Conservation (phyloP, 2,113 vertebrate genomes). For the Heterotis niloticus region DNA sequence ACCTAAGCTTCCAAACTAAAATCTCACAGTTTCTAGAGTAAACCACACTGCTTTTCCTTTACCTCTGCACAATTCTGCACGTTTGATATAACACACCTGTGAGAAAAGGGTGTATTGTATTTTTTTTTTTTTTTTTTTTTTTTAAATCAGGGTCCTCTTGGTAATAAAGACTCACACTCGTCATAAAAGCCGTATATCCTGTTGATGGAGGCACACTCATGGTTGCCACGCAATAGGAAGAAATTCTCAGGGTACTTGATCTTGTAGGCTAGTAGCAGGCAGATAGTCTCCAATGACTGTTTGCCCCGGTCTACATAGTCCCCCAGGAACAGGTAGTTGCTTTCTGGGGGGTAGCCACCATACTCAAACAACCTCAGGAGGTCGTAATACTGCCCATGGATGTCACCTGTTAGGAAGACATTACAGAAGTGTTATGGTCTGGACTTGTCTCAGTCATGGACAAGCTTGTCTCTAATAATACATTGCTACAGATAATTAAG, state of each 20-base stretch:
- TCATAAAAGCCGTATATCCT: conserved; percentile 82
- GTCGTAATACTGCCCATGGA: conserved; percentile 82
- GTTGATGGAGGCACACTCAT: conserved; percentile 83
- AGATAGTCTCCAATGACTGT: conserved; percentile 80
- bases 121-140: no score
- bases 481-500: neutral
- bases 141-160: no score
- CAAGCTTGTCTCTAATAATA: conserved; percentile 1
- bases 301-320: conserved; percentile 82
- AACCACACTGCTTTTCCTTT: conserved; percentile 1
- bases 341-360: conserved; percentile 78
- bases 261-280: conserved; percentile 79
- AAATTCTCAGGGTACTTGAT: conserved; percentile 85
- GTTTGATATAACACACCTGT: neutral
- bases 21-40: no score
- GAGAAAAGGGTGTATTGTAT: no score
- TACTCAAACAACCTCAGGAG: conserved; percentile 77
- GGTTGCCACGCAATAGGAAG: conserved; percentile 78
- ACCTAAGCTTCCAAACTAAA: no score
- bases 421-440: neutral
- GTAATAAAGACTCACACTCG: conserved; percentile 66
- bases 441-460: neutral
- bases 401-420: conserved; percentile 63
- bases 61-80: neutral
- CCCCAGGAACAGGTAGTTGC: conserved; percentile 80